These are phyloP conservation scores for Lasioglossum figueresi DNA, from an alignment of 2,888 invertebrate genomes.

Conservation along the genomic window DNA sequence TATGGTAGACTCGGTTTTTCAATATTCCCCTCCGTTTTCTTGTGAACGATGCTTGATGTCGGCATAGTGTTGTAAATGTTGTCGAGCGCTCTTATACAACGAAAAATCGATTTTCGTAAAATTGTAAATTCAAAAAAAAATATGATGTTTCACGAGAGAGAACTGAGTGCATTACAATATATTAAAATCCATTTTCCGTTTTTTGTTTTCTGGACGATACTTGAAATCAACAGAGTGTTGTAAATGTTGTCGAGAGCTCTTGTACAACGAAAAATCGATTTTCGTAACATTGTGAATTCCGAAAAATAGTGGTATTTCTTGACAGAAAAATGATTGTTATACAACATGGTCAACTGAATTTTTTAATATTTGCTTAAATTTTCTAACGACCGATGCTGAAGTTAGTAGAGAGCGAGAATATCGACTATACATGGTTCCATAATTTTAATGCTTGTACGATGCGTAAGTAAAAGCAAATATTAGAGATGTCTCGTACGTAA, in stretches of 20 bases:
- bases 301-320: background rate
- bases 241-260: background rate
- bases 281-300: too few relatives aligned
- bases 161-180: too few relatives aligned
- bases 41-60: background rate
- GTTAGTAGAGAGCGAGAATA: background rate
- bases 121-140: background rate
- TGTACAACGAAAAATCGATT: too few relatives aligned
- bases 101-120: background rate
- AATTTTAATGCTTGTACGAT: too few relatives aligned
- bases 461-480: background rate
- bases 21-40: background rate
- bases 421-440: background rate
- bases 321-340: background rate
- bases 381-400: background rate
- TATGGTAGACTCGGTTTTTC: too few relatives aligned
- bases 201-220: background rate
- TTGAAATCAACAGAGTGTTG: background rate
- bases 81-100: background rate
- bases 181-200: background rate
- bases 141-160: too few relatives aligned
- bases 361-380: background rate
- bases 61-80: background rate
- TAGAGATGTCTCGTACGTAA: too few relatives aligned
- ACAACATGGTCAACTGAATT: background rate